Evolutionary conservation across 2,113 vertebrate species (phyloP), one percentile per base, ranked within the genome.

Genomic region (Pontoporia blainvillei): DNA sequence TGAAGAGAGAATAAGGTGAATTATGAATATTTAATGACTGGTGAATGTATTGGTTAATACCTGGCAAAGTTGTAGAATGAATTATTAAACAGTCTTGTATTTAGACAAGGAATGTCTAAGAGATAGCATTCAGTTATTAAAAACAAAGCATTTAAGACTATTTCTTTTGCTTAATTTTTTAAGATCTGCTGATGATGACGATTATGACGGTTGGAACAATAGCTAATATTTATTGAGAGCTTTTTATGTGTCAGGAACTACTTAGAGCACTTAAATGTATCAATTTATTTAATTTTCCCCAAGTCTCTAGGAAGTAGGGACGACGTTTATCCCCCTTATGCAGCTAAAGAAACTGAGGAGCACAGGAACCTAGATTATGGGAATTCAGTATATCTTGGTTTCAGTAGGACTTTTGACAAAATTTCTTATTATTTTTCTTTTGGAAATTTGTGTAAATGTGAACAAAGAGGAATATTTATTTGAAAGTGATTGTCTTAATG

Each of bases 1-100:
- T 44, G n/a, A 96, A 85, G 54, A 72, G 8, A 49, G 14, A 57
- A 52, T 87, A 90, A 82, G 18, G 57, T 62, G 21, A 95, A 18
- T 94, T 82, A 91, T 88, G 17, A 76, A 34, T 85, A 95, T 88
- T 93, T 59, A 57, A 96, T 59, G 90, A 82, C 36, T 86, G 34
- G 27, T 69, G 76, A 61, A 54, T 1, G 75, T 86, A 73, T 29
- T 86, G 46, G 49, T 87, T 86, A 79, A 97, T 86, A 7, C 5
- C 31, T 79, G 39, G 49, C 49, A 86, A 89, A 72, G 8, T 4
- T 52, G 36, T 72, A 73, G 54, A 86, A 59, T 86, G 29, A 93
- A 85, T 78, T 69, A 62, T 87, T 71, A 93, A 49, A 83, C 17
- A 54, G 34, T 49, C 3, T 46, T 76, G 21, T 41, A 36, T 95